Conservation (phyloP, 2,797 vertebrate genomes). For the Sebastes cheni region DNA sequence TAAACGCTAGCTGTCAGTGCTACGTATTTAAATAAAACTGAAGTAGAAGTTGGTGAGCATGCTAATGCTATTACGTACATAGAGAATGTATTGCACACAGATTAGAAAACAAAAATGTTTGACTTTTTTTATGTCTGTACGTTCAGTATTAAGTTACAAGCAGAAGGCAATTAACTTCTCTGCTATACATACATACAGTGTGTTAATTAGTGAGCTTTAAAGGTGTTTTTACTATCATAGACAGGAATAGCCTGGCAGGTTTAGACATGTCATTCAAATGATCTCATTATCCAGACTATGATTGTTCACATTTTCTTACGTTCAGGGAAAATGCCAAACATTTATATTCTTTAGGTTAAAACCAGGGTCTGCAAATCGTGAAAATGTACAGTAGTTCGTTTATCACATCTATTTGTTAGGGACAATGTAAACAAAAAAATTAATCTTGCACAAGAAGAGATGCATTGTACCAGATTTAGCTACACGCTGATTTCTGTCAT, state of each 20-base stretch:
- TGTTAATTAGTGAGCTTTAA: accelerated
- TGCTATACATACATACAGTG: no score
- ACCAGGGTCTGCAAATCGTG: no score
- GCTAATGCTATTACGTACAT: not conserved
- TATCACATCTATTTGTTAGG: no score
- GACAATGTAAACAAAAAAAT: accelerated
- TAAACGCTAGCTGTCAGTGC: no score
- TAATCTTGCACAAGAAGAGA: no score
- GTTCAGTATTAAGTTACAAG: not conserved
- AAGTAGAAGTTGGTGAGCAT: not conserved
- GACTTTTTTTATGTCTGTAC: not conserved
- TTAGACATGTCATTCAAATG: not conserved
- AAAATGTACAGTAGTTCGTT: no score
- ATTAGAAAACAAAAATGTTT: not conserved
- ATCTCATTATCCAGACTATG: not conserved
- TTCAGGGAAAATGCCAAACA: no score
- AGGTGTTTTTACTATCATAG: no score
- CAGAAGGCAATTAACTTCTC: not conserved
- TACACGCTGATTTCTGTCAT: accelerated
- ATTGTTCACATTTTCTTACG: accelerated
- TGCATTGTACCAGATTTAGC: no score
- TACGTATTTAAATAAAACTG: no score
- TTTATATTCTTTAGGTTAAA: no score
- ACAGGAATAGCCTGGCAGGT: not conserved
- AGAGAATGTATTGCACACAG: not conserved